These are phyloP conservation scores for Noctilio leporinus DNA, from an alignment of 2,113 vertebrate species.

Conservation along the genomic window DNA sequence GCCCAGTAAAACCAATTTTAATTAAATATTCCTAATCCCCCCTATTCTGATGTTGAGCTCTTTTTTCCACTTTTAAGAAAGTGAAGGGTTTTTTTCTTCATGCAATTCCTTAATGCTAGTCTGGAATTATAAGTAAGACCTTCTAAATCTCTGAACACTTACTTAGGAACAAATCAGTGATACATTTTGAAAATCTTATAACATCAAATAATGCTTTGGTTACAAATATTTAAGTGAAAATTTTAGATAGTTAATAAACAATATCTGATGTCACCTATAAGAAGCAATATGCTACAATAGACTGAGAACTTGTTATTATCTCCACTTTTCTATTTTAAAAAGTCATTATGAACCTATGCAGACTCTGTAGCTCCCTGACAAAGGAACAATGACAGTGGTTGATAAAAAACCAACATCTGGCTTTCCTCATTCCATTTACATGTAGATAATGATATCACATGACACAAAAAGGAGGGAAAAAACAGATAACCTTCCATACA, in stretches of 20 bases:
- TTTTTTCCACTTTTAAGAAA: background rate
- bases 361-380: background rate
- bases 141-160: conserved; percentile 20
- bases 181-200: conserved; percentile 22
- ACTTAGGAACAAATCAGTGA: background rate
- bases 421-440: background rate
- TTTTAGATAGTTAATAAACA: background rate
- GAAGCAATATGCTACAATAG: background rate
- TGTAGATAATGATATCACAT: background rate
- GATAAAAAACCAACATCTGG: background rate
- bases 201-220: background rate
- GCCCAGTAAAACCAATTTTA: background rate
- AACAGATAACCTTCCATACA: background rate
- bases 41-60: background rate
- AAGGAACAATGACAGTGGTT: background rate
- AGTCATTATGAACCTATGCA: background rate
- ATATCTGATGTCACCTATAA: background rate
- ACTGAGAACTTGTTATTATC: background rate
- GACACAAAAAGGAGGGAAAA: background rate
- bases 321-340: background rate
- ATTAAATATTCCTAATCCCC: background rate
- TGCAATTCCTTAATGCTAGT: background rate
- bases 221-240: conserved; percentile 17
- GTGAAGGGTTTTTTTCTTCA: background rate
- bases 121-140: conserved; percentile 14